Evolutionary conservation across 1,140 invertebrate species (phyloP).

Genomic region (Cydia fagiglandana): DNA sequence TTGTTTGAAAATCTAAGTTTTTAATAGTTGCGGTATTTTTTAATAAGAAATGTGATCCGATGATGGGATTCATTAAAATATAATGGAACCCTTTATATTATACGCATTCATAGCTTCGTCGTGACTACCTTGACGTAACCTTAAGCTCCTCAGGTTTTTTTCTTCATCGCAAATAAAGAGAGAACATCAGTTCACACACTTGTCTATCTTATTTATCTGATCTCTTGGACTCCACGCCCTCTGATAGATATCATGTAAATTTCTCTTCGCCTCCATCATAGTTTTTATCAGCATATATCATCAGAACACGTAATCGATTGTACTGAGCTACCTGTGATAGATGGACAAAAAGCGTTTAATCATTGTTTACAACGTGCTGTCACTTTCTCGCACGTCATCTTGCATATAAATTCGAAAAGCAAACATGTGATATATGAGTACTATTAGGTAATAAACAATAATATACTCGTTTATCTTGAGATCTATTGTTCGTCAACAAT

Average conservation of each 20-base stretch:
- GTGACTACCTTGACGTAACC: neutral
- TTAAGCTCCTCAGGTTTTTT: neutral
- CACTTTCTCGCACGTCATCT: constrained; percentile 27
- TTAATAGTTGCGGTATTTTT: too few species aligned
- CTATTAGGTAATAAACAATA: neutral
- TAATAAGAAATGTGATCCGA: too few species aligned
- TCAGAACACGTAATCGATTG: constrained; percentile 20
- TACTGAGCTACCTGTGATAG: constrained; percentile 27
- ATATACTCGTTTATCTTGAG: neutral
- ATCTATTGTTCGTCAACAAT: too few species aligned
- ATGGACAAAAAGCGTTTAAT: constrained; percentile 31
- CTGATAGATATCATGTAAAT: constrained; percentile 2
- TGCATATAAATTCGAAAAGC: neutral
- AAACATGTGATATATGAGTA: constrained; percentile 7
- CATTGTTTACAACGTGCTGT: constrained; percentile 24
- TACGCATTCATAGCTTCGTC: too few species aligned
- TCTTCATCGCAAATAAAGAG: neutral
- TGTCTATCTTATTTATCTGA: neutral
- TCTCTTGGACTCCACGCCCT: neutral
- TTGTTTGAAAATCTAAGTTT: too few species aligned
- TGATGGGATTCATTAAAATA: too few species aligned
- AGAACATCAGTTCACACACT: neutral
- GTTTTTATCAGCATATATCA: constrained; percentile 28
- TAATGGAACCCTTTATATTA: too few species aligned
- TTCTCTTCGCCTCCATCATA: constrained; percentile 26